Evolutionary conservation across 1,140 invertebrate genomes (phyloP).

Genomic region (Eufriesea mexicana): DNA sequence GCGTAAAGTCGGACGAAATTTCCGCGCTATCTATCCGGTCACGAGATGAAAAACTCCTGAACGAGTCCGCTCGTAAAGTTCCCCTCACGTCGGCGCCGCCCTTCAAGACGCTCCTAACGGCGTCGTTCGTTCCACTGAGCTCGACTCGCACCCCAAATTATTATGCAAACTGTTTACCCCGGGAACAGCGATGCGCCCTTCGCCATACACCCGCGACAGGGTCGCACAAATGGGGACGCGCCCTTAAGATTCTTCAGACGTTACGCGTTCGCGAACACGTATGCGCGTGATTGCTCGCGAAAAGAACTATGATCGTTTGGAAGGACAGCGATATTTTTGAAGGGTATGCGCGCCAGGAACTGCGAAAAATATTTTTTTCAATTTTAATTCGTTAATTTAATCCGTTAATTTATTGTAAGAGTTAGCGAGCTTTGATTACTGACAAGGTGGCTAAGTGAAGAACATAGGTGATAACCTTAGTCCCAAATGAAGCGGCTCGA

Average conservation of each 20-base stretch:
- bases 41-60: conserved; percentile 55
- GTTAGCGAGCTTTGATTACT: too few relatives aligned
- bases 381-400: too few relatives aligned
- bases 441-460: too few relatives aligned
- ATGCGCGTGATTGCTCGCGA: neutral
- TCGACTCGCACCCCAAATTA: conserved; percentile 39
- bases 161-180: conserved; percentile 41
- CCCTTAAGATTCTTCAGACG: neutral
- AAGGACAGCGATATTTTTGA: too few relatives aligned
- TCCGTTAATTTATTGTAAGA: too few relatives aligned
- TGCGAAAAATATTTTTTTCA: too few relatives aligned
- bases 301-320: neutral
- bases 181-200: neutral
- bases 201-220: conserved; percentile 17
- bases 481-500: too few relatives aligned
- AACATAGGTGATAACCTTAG: too few relatives aligned
- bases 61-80: conserved; percentile 56
- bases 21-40: conserved; percentile 20
- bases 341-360: neutral
- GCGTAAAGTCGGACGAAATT: conserved; percentile 10
- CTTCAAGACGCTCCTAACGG: neutral
- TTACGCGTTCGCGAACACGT: neutral
- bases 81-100: neutral
- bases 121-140: conserved; percentile 14
- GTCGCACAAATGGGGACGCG: conserved; percentile 2